Percentiles rank a stretch among this genome's conserved stretches.
phyloP scores from a whole-genome alignment of 2,113 vertebrate species.

The Lethenteron reissneri region DNA sequence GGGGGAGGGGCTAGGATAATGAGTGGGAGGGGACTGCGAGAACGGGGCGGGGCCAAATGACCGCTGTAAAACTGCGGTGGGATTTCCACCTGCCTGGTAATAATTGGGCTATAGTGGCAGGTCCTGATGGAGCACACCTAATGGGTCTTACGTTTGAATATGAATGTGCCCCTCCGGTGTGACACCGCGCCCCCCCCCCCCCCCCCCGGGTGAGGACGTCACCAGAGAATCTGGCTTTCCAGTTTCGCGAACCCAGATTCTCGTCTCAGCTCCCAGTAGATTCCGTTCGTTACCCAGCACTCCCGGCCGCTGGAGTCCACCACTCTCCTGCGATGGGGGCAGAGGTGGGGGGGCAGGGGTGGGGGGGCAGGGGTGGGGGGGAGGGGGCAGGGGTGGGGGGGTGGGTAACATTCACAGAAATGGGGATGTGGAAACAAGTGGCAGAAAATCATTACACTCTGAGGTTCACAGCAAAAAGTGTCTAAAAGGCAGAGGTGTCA shows the following conservation, averaged over 20 bases:
- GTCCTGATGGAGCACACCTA: slow-evolving; percentile 5
- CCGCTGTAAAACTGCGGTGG: background rate
- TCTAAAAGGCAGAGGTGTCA: too few relatives aligned
- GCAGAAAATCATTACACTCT: too few relatives aligned
- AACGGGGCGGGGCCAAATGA: too few relatives aligned
- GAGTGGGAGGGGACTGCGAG: too few relatives aligned
- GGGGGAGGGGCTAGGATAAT: too few relatives aligned
- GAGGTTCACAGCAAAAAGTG: too few relatives aligned
- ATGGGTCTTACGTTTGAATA: background rate
- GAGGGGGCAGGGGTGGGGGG: background rate
- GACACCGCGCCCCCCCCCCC: background rate
- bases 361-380: background rate
- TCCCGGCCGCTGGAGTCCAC: slow-evolving; percentile 36
- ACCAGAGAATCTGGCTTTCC: slow-evolving; percentile 54
- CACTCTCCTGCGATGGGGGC: slow-evolving; percentile 20
- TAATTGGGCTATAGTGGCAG: background rate
- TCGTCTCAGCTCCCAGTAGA: slow-evolving; percentile 49
- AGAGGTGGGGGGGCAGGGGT: rapidly evolving
- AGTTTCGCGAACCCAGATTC: slow-evolving; percentile 42
- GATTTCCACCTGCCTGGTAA: background rate
- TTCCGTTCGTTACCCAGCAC: slow-evolving; percentile 47
- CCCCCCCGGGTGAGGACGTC: slow-evolving; percentile 16
- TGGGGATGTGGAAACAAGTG: background rate
- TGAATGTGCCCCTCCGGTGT: background rate
- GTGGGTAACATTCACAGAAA: background rate